Conservation (phyloP, 2,888 invertebrate genomes). For the Orthosia gothica region DNA sequence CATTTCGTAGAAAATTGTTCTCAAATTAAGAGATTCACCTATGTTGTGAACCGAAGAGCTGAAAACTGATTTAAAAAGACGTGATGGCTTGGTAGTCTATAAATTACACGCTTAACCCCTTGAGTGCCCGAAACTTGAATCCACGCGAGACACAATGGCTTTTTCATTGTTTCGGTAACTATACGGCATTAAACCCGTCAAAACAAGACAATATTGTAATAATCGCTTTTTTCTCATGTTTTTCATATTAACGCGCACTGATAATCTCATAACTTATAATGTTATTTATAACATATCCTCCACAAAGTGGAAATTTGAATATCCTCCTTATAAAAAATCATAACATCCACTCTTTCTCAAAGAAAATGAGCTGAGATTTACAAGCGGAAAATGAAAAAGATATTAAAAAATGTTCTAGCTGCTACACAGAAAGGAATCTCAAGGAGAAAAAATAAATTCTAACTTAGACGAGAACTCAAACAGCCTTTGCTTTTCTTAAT, state of each 20-base stretch:
- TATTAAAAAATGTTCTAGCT: conserved; percentile 51
- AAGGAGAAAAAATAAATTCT: conserved; percentile 45
- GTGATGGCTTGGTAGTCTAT: too few relatives aligned
- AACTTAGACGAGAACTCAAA: conserved; percentile 48
- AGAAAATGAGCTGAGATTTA: conserved; percentile 52
- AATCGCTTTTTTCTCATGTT: too few relatives aligned
- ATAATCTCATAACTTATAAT: background rate
- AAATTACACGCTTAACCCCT: too few relatives aligned
- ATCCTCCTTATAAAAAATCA: conserved; percentile 14
- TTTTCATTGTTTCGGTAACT: too few relatives aligned
- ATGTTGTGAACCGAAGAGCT: background rate
- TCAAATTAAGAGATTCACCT: too few relatives aligned
- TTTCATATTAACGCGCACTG: background rate
- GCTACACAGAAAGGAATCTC: conserved; percentile 29
- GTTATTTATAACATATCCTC: background rate
- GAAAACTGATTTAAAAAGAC: background rate
- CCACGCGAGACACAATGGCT: too few relatives aligned
- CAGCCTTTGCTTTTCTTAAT: conserved; percentile 48
- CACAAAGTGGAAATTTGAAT: conserved; percentile 15
- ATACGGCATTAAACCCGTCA: too few relatives aligned
- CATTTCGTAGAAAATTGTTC: too few relatives aligned
- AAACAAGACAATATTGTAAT: too few relatives aligned
- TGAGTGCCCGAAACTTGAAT: too few relatives aligned
- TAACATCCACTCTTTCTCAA: conserved; percentile 19
- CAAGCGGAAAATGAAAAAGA: conserved; percentile 54